A percentile compares a stretch with the other conserved stretches of the same genome.
These are phyloP conservation scores for Adelosebastes latens DNA, from an alignment of 2,797 vertebrate species.

Conservation along the genomic window DNA sequence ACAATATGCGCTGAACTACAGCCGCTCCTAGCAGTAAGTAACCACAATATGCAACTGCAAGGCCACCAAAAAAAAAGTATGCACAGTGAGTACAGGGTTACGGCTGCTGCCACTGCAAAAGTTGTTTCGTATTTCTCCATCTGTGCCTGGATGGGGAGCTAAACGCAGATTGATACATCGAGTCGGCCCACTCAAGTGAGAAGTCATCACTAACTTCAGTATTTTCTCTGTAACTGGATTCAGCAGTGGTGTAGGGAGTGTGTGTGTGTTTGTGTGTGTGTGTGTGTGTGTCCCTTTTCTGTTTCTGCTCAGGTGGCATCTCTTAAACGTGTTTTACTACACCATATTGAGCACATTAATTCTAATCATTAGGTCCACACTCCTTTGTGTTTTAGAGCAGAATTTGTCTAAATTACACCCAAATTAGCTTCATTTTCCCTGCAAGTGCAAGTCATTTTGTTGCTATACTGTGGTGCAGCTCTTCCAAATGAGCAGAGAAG, in stretches of 20 bases:
- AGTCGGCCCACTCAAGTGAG: constrained; percentile 29
- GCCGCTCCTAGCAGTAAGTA: no score
- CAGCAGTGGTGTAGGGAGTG: background rate
- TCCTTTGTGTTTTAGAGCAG: constrained; percentile 21
- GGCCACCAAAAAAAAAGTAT: no score
- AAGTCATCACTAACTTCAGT: constrained; percentile 26
- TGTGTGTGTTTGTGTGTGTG: background rate
- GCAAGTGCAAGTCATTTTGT: constrained; percentile 1
- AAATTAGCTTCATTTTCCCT: constrained; percentile 17
- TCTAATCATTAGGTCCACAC: constrained; percentile 18
- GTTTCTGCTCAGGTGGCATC: constrained; percentile 29
- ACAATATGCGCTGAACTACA: no score
- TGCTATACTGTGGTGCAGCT: background rate
- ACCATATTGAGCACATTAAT: constrained; percentile 48
- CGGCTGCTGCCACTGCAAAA: background rate
- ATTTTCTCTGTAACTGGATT: constrained; percentile 19
- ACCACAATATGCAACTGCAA: no score
- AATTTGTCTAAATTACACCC: constrained; percentile 30
- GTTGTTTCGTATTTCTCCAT: constrained; percentile 1
- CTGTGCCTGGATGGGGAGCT: constrained; percentile 8
- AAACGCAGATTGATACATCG: constrained; percentile 51
- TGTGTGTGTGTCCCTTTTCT: background rate
- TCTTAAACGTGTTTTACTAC: constrained; percentile 9
- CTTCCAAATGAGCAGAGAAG: background rate
- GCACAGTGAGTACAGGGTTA: no score